Evolutionary conservation across 2,888 invertebrate genomes (phyloP), one percentile per base, ranked within the genome.

Genomic region (Heliconius cydno): DNA sequence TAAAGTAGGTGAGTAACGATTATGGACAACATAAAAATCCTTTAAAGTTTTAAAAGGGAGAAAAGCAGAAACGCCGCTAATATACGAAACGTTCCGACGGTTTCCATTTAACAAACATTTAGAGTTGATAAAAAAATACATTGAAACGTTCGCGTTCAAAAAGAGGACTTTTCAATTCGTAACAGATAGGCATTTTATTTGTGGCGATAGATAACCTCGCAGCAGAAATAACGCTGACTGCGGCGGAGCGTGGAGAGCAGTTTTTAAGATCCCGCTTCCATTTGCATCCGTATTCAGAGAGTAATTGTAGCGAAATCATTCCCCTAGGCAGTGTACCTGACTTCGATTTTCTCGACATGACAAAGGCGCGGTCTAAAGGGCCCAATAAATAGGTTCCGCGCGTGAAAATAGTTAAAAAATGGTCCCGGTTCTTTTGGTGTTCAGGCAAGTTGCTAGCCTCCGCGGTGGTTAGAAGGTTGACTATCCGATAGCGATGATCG

Each of bases 301-400:
- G 92, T 93, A 93, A 93, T 94, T 94, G 92, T 92, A 92, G 92
- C 89, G 90, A 88, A 89, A 88, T 86, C 86, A 83, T 86, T 90
- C 92, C 92, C 92, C 90, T 88, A 85, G 85, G 87, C 88, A 72
- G 88, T 89, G 88, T 92, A 92, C 92, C 93, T 94, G 92, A 91
- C 90, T 93, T 92, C 92, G 92, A 93, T 94, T 93, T 93, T 92
- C 90, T 88, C 88, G 88, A 94, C 94, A 94, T 91, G 92, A 93
- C 91, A 94, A 94, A 94, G 93, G 94, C 94, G 94, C 93, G 94
- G 94, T 91, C 92, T 92, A 87, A 91, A 88, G 92, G 92, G 92
- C 85, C 92, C 93, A 92, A 94, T 94, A 94, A 93, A 93, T 93
- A 92, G 90, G 89, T 88, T 88, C 85, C 84, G 85, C 88, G 90